Base-by-base conservation (phyloP, 2,797 vertebrate genomes). In the Lutjanus argentimaculatus region DNA sequence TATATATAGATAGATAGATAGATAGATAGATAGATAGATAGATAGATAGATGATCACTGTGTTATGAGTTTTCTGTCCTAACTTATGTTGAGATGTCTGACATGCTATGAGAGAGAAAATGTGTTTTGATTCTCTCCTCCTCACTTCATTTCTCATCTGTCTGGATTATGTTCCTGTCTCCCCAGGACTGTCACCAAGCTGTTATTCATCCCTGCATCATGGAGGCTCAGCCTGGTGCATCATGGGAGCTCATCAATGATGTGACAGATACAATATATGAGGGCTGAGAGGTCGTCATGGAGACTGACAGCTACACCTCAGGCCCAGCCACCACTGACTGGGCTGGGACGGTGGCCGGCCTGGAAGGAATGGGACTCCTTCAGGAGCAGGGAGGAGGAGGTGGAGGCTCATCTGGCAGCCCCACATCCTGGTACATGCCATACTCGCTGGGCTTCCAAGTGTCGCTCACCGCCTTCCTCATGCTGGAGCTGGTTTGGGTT, bases 371-470 rank as follows among this genome's bases (percentile, higher is more conserved):
- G 66, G 85, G 56, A 15, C 71, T 46, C 72, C 49, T 77, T 10
- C 84, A 69, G 72, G 92, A 87, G 63, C 70, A 84, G n/a, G 85
- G 58, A 59, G 86, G 21, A 46, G 91, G 74, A 3, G 86, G 21
- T 45, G 91, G 74, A 3, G 80, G 36, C 40, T 74, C 30, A 2
- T 30, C 84, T 46, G 11, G 75, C 72, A 63, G 51, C 55, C 45
- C 71, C 0, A 22, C 36, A 0, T 73, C 87, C 51, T 91, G 91
- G 91, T 87, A 84, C 80, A 73, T 76, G 79, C 92, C 93, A 0
- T 93, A 93, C 89, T 92, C 94, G 0, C 79, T 97, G 75, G 93
- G 96, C 73, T 97, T 97, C 91, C 96, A 97, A 89, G 96, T 96
- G 63, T 96, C 96, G 0, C 92, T 97, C 66, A 95, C 93, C 0